Base-by-base conservation (phyloP, 2,888 invertebrate genomes). In the Pharmacophagus antenor region DNA sequence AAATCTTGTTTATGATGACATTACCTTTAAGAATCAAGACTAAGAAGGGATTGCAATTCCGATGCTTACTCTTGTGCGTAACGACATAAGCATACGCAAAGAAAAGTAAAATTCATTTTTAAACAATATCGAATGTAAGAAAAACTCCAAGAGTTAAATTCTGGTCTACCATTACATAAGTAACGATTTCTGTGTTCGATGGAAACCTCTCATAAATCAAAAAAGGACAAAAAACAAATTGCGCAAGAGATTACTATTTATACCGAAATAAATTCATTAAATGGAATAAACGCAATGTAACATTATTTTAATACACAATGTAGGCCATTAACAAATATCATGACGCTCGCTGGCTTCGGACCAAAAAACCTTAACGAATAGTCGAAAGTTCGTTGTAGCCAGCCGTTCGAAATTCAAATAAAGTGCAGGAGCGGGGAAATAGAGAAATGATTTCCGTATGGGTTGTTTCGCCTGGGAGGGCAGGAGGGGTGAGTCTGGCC, bases 401-500 rank as follows among this genome's bases (percentile, higher is more conserved):
- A 55, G n/a, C 27, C 18, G 65, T 65, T 64, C 62, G 52, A 62
- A 65, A 62, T 55, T 67, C 58, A 61, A 66, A 64, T 64, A 65
- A 58, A 68, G 61, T 58, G 63, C 62, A 56, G 25, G 52, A 42
- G 50, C 61, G 61, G 64, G 62, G 67, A 65, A 71, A 73, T 68
- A 66, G 67, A 69, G 69, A 67, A 71, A 73, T 71, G 69, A 61
- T 56, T 56, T 56, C 61, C 61, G 61, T 55, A 55, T 55, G 56
- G 37, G 51, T 46, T 55, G 60, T 60, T 60, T 41, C 70, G 73
- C 70, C 72, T 70, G 72, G 67, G 65, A 64, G 65, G 73, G 73
- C 69, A 74, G 75, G 70, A 56, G 63, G 76, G 77, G 73, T 67
- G 67, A 67, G 69, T 55, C 22, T 58, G 72, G 81, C 83, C 87